phyloP scores from a whole-genome alignment of 1,140 invertebrate genomes.

The Diploscapter pachys region DNA sequence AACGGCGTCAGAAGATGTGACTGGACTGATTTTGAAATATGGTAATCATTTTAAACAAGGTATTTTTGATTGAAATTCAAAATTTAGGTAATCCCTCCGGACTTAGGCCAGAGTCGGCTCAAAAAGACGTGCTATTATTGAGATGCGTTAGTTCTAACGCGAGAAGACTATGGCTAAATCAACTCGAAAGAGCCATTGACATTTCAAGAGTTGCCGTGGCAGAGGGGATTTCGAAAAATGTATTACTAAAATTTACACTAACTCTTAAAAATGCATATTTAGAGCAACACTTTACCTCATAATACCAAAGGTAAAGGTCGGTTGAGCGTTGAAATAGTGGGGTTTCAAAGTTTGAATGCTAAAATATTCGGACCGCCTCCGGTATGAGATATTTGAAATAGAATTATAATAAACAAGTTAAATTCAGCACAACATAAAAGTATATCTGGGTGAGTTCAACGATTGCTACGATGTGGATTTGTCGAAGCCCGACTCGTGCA shows the following conservation, averaged over 20 bases:
- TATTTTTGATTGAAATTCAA: conserved; percentile 2
- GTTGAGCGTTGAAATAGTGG: conserved; percentile 35
- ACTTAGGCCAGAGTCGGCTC: too few species aligned
- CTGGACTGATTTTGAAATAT: conserved; percentile 21
- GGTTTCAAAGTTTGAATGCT: conserved; percentile 4
- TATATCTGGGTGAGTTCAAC: not conserved
- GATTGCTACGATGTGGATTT: conserved; percentile 7
- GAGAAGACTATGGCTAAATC: conserved; percentile 32
- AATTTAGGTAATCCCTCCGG: conserved; percentile 2
- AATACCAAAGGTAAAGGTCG: conserved; percentile 11
- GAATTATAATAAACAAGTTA: not conserved
- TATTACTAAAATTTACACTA: not conserved
- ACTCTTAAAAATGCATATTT: not conserved
- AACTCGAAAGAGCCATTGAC: conserved; percentile 42
- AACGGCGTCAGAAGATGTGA: conserved; percentile 17
- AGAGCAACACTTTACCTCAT: conserved; percentile 6
- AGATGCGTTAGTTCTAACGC: conserved; percentile 32
- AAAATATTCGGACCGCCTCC: not conserved
- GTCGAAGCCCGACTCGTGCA: not conserved
- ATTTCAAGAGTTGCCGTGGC: conserved; percentile 27
- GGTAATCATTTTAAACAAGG: conserved; percentile 20
- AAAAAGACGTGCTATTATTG: not conserved
- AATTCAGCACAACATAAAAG: not conserved
- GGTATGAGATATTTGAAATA: not conserved
- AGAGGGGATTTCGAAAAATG: conserved; percentile 21